Evolutionary conservation across 2,888 invertebrate species (phyloP), one percentile per base, ranked within the genome.

Genomic region (Campaea margaritaria): DNA sequence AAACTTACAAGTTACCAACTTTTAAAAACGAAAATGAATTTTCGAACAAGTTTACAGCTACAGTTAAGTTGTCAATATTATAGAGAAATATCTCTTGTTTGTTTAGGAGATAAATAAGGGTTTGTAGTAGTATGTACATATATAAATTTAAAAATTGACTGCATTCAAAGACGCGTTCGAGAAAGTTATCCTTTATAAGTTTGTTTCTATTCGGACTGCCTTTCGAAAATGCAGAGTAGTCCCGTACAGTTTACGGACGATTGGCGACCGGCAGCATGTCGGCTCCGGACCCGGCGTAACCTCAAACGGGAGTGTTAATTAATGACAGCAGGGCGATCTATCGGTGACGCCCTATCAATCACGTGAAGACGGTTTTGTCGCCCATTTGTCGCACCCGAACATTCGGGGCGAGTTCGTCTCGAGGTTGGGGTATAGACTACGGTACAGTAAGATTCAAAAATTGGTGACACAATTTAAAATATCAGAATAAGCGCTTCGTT

Each of bases 281-380:
- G 76, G 68, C 73, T 75, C 67, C 66, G 58, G 50, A 45, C 54
- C 66, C 63, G 55, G 51, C 66, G 48, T 62, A 65, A 67, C 66
- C 69, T 65, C 71, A 68, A 64, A 71, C 79, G 78, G 76, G 70
- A 75, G 82, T 76, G 83, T 78, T 88, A 89, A 90, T 89, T 89
- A 89, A 88, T 85, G 79, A 72, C 78, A 78, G 75, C 79, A 78
- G 70, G 76, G 85, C 83, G 87, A 88, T 90, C 87, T 86, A 86
- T 86, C 84, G 84, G 85, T 76, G 82, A 86, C 87, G 87, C 82
- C 73, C 82, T 81, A 89, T 91, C 87, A 84, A 89, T 90, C 87
- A 87, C 75, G 50, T 65, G 65, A 75, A 68, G 81, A 74, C 79
- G 75, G 78, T 75, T 78, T 76, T 76, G 79, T 75, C 75, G 71